A percentile compares a stretch with the other conserved stretches of the same genome.
phyloP scores from a whole-genome alignment of 1,140 invertebrate species.

The Hylaeus volcanicus region DNA sequence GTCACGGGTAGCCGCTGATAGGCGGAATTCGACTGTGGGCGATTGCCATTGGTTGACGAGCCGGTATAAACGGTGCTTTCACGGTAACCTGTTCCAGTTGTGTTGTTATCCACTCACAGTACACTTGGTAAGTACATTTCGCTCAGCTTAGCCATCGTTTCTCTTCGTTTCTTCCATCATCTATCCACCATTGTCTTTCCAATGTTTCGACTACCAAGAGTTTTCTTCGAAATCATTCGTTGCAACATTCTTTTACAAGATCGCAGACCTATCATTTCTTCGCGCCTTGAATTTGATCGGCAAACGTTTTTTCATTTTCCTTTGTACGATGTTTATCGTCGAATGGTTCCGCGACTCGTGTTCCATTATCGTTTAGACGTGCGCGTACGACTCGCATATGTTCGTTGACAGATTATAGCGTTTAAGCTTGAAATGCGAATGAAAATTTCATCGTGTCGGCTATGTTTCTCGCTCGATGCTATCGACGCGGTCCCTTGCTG shows the following conservation, averaged over 20 bases:
- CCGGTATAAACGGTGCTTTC: slow-evolving; percentile 71
- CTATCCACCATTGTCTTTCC: not conserved
- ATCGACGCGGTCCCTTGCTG: not conserved
- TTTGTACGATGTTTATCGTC: too few species aligned
- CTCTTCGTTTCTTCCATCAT: not conserved
- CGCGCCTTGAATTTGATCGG: too few species aligned
- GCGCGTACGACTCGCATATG: too few species aligned
- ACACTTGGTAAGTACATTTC: slow-evolving; percentile 72
- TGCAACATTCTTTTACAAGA: not conserved
- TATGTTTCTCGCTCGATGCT: too few species aligned
- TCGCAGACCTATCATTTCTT: too few species aligned
- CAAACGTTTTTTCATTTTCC: too few species aligned
- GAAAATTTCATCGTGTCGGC: not conserved
- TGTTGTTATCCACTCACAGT: slow-evolving; percentile 71
- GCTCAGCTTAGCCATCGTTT: not conserved
- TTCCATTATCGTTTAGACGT: too few species aligned
- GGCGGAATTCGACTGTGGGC: slow-evolving; percentile 52
- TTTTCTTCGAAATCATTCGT: not conserved
- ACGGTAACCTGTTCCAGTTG: slow-evolving; percentile 68
- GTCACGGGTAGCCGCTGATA: slow-evolving; percentile 50
- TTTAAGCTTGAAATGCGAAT: not conserved
- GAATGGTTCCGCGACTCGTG: too few species aligned
- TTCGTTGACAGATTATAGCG: too few species aligned
- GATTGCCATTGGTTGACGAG: slow-evolving; percentile 58
- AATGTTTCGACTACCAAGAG: not conserved